These are phyloP conservation scores for Adelognathus sp. DNA, from an alignment of 2,888 invertebrate species.

Conservation along the genomic window DNA sequence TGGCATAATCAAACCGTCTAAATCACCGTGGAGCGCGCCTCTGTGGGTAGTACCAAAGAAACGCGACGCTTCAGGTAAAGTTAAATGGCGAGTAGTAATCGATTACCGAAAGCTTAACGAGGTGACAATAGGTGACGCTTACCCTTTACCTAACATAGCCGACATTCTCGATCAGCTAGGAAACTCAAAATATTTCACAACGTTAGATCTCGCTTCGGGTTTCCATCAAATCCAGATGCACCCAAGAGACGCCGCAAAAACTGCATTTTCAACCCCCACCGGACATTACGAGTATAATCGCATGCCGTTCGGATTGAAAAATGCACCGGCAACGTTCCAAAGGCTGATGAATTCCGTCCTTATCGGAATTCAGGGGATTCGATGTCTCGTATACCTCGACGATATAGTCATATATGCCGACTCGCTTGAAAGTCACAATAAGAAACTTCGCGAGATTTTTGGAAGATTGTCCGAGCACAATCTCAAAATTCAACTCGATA, in stretches of 20 bases:
- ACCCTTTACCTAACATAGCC: slow-evolving; percentile 51
- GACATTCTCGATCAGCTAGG: slow-evolving; percentile 69
- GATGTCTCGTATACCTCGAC: slow-evolving; percentile 75
- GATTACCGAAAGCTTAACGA: slow-evolving; percentile 53
- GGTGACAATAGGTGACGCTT: slow-evolving; percentile 42
- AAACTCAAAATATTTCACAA: slow-evolving; percentile 62
- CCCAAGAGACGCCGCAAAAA: slow-evolving; percentile 56
- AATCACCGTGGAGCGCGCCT: slow-evolving; percentile 73
- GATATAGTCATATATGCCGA: slow-evolving; percentile 72
- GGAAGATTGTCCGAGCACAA: slow-evolving; percentile 59
- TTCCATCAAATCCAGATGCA: slow-evolving; percentile 73
- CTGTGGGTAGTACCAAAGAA: slow-evolving; percentile 76
- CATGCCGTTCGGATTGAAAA: too few species aligned
- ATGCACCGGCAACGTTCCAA: slow-evolving; percentile 64
- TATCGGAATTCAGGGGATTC: slow-evolving; percentile 63
- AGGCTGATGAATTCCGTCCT: slow-evolving; percentile 70
- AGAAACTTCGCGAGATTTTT: slow-evolving; percentile 57
- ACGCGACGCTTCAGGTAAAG: slow-evolving; percentile 54
- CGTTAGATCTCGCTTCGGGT: slow-evolving; percentile 67
- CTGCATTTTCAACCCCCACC: slow-evolving; percentile 63
- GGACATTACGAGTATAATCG: slow-evolving; percentile 65
- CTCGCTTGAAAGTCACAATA: slow-evolving; percentile 63
- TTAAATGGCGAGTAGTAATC: slow-evolving; percentile 50
- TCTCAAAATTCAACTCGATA: slow-evolving; percentile 65
- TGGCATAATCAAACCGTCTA: slow-evolving; percentile 65